phyloP scores from a whole-genome alignment of 2,797 vertebrate genomes.

The Lepus townsendii region DNA sequence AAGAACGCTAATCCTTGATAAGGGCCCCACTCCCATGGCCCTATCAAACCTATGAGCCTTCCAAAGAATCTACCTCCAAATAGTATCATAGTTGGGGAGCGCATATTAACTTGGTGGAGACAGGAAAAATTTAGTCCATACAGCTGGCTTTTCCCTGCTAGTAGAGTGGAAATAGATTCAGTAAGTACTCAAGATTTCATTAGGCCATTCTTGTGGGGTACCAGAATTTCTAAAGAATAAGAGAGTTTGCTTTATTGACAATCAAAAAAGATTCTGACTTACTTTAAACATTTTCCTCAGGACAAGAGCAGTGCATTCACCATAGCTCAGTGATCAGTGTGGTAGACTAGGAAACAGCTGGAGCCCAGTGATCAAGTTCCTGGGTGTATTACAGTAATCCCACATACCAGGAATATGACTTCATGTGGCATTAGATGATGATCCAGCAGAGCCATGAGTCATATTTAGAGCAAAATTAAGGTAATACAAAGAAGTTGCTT shows the following conservation, averaged over 20 bases:
- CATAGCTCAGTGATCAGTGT: not conserved
- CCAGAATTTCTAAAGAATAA: not conserved
- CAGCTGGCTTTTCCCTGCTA: not conserved
- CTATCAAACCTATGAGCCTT: not conserved
- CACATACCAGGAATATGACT: slow-evolving; percentile 11
- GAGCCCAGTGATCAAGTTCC: not conserved
- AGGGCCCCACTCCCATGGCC: not conserved
- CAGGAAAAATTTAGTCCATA: not conserved
- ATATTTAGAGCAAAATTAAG: slow-evolving; percentile 71
- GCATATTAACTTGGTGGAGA: not conserved
- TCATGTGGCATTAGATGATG: not conserved
- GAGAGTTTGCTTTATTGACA: slow-evolving; percentile 26
- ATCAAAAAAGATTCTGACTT: slow-evolving; percentile 59
- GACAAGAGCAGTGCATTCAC: slow-evolving; percentile 10
- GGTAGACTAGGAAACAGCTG: slow-evolving; percentile 58
- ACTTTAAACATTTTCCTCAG: slow-evolving; percentile 43
- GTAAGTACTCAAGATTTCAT: not conserved
- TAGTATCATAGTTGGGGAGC: not conserved
- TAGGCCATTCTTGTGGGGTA: not conserved
- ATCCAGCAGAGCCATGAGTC: slow-evolving; percentile 61
- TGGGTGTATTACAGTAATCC: not conserved
- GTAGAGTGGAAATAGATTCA: not conserved
- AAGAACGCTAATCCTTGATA: not conserved
- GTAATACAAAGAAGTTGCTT: slow-evolving; percentile 53
- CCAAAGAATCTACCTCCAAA: not conserved